Base-by-base conservation (phyloP, 2,888 invertebrate species). In the Notocelia uddmanniana region DNA sequence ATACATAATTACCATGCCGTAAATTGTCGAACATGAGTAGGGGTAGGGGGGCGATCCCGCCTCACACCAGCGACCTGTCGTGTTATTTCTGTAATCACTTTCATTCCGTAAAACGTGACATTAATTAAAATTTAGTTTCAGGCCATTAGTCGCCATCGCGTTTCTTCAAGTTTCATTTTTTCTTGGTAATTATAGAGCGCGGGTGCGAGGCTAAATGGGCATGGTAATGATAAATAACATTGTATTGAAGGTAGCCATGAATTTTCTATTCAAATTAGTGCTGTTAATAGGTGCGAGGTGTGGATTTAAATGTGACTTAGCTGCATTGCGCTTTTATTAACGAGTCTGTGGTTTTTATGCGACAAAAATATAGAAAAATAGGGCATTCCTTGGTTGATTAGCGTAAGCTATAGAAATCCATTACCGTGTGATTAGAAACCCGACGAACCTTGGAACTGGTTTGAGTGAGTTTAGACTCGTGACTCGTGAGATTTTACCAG, bases 91-190 rank as follows among this genome's bases (percentile, higher is more conserved):
- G 88, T 93, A 93, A 93, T 93, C 92, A 93, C 91, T 92, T 91
- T 90, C 90, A 92, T 92, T 93, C 84, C 85, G 85, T 92, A 90
- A 89, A 93, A 92, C 91, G 92, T 92, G 93, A 92, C 92, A 93
- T 91, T 94, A 94, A 94, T 94, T 94, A 94, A 94, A 94, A 93
- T 94, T 93, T 94, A 93, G 93, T 92, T 93, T 92, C 92, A 92
- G 92, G 81, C 92, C 93, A 92, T 93, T 93, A 92, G 92, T 91
- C 83, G 87, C 87, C 88, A 87, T 92, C 90, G 92, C 91, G 92
- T 93, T 93, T 90, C 92, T 92, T 92, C 84, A 87, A 90, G 89
- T 92, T 91, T 83, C 86, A 87, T 91, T 92, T 92, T 91, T 92
- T 88, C 85, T 85, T 80, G 80, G 89, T 93, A 93, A 93, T 93